phyloP scores from a whole-genome alignment of 2,888 invertebrate genomes.

The Polyommatus iphigenia region DNA sequence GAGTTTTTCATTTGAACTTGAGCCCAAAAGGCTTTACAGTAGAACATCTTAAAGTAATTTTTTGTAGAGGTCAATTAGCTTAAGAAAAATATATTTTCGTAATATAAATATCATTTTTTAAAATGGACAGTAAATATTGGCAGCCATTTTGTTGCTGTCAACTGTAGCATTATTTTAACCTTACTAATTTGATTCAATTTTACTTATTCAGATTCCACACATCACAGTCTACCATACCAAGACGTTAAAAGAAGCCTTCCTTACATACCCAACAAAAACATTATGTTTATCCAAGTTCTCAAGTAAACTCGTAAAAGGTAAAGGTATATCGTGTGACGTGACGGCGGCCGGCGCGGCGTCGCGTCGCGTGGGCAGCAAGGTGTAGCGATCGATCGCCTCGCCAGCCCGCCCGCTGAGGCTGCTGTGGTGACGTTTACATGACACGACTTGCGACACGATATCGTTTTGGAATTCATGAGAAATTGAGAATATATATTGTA shows the following conservation, averaged over 20 bases:
- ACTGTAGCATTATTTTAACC: no score
- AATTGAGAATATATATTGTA: no score
- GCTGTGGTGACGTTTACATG: background rate
- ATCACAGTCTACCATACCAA: no score
- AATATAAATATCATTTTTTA: background rate
- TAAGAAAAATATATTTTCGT: background rate
- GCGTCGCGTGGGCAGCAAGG: constrained; percentile 6
- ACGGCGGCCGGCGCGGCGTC: background rate
- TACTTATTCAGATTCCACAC: no score
- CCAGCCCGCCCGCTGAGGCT: constrained; percentile 13
- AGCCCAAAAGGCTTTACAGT: no score
- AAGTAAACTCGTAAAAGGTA: background rate
- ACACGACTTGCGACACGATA: no score
- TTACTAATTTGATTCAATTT: no score
- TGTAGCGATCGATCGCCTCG: background rate
- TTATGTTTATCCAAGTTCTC: background rate
- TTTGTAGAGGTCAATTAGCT: background rate
- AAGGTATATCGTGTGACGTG: background rate
- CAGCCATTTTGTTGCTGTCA: no score
- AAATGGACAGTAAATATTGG: no score
- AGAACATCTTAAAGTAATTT: background rate
- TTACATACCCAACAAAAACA: background rate
- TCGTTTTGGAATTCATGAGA: no score
- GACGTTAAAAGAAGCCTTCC: no score
- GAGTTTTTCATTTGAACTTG: no score